A percentile compares a stretch with the other conserved stretches of the same genome.
Evolutionary conservation across 2,113 vertebrate genomes (phyloP).

Genomic region (Pampusana beccarii): DNA sequence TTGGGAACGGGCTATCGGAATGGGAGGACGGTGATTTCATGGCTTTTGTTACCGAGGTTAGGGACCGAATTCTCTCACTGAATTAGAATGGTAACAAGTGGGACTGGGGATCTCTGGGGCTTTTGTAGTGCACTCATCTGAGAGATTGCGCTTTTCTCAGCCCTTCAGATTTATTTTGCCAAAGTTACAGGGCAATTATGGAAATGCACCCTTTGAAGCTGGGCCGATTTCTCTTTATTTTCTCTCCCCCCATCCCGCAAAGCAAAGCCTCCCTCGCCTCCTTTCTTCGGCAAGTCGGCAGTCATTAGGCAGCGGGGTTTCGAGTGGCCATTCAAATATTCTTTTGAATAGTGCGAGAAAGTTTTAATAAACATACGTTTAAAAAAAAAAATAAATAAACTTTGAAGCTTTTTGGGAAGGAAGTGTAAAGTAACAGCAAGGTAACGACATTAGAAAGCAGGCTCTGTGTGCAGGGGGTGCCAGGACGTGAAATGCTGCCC

Average conservation of each 20-base stretch:
- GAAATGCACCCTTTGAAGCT: constrained; percentile 96
- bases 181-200: constrained; percentile 98
- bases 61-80: constrained; percentile 85
- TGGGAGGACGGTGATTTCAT: constrained; percentile 84
- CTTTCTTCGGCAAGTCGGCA: constrained; percentile 33
- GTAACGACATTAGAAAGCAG: neutral
- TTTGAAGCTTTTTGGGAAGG: constrained; percentile 20
- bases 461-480: neutral
- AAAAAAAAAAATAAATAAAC: constrained; percentile 33
- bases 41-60: constrained; percentile 87
- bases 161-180: constrained; percentile 90
- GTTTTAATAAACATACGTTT: constrained; percentile 36
- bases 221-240: constrained; percentile 83
- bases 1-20: constrained; percentile 71
- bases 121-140: constrained; percentile 92
- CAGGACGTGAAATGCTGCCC: neutral
- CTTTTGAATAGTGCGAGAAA: constrained; percentile 24
- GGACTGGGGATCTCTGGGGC: constrained; percentile 80
- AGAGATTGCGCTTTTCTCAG: constrained; percentile 91
- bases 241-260: constrained; percentile 70
- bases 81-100: constrained; percentile 89
- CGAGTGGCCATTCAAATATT: constrained; percentile 38
- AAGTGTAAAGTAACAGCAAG: neutral
- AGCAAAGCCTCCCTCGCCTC: constrained; percentile 73
- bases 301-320: constrained; percentile 29